These are phyloP conservation scores for Ernsta delagoae DNA, from an alignment of 2,888 invertebrate genomes.

Conservation along the genomic window DNA sequence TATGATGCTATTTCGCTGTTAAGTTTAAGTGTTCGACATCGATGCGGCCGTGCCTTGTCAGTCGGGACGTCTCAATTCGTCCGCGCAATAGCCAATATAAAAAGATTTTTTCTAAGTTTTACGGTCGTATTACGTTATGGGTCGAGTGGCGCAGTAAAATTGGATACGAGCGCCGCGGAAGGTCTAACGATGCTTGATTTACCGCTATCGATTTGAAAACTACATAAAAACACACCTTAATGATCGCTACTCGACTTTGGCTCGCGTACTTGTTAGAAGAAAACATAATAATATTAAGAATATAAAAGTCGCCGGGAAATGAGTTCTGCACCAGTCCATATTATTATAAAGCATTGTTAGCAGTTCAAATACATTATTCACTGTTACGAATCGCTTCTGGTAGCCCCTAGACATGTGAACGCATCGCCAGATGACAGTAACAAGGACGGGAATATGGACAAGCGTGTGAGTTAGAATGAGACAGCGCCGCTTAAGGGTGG, in stretches of 20 bases:
- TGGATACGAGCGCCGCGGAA: constrained; percentile 71
- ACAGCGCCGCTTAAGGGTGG: constrained; percentile 68
- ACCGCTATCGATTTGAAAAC: constrained; percentile 76
- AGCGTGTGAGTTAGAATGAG: constrained; percentile 55
- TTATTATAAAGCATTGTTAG: constrained; percentile 73
- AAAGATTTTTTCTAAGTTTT: constrained; percentile 80
- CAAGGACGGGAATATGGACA: constrained; percentile 52
- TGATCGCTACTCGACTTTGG: constrained; percentile 41
- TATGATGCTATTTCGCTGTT: constrained; percentile 60
- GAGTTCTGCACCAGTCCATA: constrained; percentile 45
- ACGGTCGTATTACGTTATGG: constrained; percentile 70
- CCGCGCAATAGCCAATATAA: constrained; percentile 61
- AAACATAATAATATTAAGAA: too few species aligned
- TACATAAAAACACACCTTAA: constrained; percentile 73
- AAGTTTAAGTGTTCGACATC: constrained; percentile 55
- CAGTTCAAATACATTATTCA: constrained; percentile 76
- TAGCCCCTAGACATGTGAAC: constrained; percentile 73
- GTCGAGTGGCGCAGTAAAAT: constrained; percentile 71
- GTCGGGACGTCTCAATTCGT: constrained; percentile 56
- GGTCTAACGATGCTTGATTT: constrained; percentile 77
- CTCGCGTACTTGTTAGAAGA: background rate
- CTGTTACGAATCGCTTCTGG: constrained; percentile 80
- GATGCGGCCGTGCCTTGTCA: constrained; percentile 41
- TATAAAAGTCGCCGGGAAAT: background rate
- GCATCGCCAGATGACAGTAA: constrained; percentile 75